These are phyloP conservation scores for Drosophila dunni DNA, from an alignment of 1,140 invertebrate species.

Conservation along the genomic window DNA sequence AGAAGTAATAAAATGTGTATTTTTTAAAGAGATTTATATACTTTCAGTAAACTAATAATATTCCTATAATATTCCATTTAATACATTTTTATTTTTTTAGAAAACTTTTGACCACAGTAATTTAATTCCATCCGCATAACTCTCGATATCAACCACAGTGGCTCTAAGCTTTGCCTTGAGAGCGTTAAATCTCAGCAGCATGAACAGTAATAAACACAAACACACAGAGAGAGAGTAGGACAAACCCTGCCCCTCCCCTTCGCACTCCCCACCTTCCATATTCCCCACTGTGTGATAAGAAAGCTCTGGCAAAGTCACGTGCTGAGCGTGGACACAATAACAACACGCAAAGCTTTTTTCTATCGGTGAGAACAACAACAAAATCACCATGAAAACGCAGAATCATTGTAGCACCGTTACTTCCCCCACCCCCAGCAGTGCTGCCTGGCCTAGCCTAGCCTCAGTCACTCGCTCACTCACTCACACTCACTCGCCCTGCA, in stretches of 20 bases:
- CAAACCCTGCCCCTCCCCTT: neutral
- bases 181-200: constrained; percentile 16
- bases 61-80: too few species aligned
- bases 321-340: constrained; percentile 41
- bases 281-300: constrained; percentile 56
- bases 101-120: too few species aligned
- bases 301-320: constrained; percentile 70
- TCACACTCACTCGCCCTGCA: too few species aligned
- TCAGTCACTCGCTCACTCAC: too few species aligned
- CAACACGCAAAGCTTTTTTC: constrained; percentile 50
- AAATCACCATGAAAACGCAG: constrained; percentile 77
- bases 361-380: constrained; percentile 25
- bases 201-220: constrained; percentile 18
- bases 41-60: too few species aligned
- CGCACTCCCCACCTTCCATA: constrained; percentile 3
- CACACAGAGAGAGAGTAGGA: constrained; percentile 21
- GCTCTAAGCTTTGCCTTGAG: constrained; percentile 20
- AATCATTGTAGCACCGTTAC: constrained; percentile 68
- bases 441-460: too few species aligned
- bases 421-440: too few species aligned
- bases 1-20: neutral
- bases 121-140: too few species aligned
- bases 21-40: too few species aligned
- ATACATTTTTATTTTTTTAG: too few species aligned
- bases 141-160: neutral